A percentile compares a stretch with the other conserved stretches of the same genome.
Conservation (phyloP, 2,888 invertebrate genomes). For the Chirona hameri region DNA sequence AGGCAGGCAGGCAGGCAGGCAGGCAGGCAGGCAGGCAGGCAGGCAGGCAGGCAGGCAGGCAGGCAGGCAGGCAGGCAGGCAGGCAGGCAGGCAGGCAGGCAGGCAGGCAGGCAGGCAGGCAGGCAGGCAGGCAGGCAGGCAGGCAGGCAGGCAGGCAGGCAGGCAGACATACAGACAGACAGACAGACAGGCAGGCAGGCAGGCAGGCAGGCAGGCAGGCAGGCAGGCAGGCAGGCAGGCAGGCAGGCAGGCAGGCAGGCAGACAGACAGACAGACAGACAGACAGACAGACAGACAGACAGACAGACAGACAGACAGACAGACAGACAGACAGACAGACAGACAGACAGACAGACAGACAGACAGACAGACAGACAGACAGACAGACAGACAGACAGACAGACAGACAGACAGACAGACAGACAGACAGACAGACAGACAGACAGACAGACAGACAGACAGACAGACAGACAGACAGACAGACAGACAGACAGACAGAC, state of each 20-base stretch:
- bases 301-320: background rate
- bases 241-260: background rate
- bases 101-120: background rate
- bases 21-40: background rate
- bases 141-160: background rate
- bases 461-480: constrained; percentile 8
- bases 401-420: background rate
- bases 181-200: background rate
- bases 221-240: background rate
- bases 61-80: background rate
- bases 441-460: background rate
- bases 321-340: no score
- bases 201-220: background rate
- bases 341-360: no score
- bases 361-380: no score
- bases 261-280: background rate
- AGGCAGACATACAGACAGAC: background rate
- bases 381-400: no score
- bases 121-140: background rate
- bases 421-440: background rate
- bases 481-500: constrained; percentile 4
- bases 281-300: background rate
- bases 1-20: background rate
- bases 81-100: background rate
- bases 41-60: background rate